These are phyloP conservation scores for Tragelaphus buxtoni DNA, from an alignment of 2,113 vertebrate genomes.

Conservation along the genomic window DNA sequence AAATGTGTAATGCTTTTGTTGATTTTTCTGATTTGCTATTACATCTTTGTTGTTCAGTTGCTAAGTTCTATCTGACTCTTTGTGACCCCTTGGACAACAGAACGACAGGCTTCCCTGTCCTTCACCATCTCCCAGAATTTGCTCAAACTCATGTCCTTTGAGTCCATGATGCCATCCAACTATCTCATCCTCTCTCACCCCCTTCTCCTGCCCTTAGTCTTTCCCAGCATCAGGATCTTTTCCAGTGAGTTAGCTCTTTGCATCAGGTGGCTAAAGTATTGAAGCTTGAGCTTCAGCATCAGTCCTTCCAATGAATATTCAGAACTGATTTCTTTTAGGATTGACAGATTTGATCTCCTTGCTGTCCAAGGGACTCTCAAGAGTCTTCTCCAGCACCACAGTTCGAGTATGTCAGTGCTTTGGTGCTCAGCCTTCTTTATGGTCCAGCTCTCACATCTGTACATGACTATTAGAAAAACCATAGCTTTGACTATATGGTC, in stretches of 20 bases:
- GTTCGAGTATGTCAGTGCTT: not conserved
- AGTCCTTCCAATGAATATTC: not conserved
- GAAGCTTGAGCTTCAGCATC: not conserved
- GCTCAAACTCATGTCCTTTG: not conserved
- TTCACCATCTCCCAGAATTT: not conserved
- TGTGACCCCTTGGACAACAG: not conserved
- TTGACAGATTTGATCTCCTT: not conserved
- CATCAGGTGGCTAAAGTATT: not conserved
- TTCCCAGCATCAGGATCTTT: not conserved
- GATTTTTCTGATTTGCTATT: conserved; percentile 7
- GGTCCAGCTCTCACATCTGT: not conserved
- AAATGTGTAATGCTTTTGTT: not conserved
- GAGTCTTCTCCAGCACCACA: not conserved
- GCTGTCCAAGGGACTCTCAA: not conserved
- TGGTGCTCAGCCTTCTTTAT: not conserved
- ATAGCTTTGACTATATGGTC: not conserved
- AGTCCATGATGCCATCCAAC: not conserved
- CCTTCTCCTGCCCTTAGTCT: not conserved
- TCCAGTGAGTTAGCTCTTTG: not conserved
- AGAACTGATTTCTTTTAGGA: not conserved
- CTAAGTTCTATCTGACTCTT: not conserved
- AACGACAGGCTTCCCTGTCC: not conserved
- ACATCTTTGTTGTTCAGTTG: not conserved
- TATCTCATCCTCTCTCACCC: not conserved
- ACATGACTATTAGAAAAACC: not conserved